These are phyloP conservation scores for Xylota segnis DNA, from an alignment of 2,888 invertebrate species.

Conservation along the genomic window DNA sequence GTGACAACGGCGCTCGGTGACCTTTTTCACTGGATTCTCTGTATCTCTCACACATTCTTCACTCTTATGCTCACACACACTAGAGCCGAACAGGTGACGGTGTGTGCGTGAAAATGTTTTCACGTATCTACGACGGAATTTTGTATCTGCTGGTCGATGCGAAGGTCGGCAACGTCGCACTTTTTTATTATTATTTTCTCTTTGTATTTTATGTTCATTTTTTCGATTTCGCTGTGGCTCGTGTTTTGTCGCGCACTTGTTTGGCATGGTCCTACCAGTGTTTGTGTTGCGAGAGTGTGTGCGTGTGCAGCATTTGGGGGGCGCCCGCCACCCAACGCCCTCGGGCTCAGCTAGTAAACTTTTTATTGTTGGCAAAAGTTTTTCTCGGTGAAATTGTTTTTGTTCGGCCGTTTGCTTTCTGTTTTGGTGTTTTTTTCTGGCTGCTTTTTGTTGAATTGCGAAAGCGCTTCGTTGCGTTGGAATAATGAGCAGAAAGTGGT, in stretches of 20 bases:
- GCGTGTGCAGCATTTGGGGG: conserved; percentile 35
- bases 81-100: background rate
- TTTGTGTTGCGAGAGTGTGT: conserved; percentile 3
- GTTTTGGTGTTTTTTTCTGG: conserved; percentile 33
- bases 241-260: conserved; percentile 43
- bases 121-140: conserved; percentile 56
- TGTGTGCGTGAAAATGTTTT: conserved; percentile 53
- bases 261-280: conserved; percentile 11
- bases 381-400: conserved; percentile 74
- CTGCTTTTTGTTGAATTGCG: conserved; percentile 66
- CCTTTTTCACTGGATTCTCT: conserved; percentile 59
- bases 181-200: conserved; percentile 66
- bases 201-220: conserved; percentile 53
- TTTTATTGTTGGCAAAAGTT: conserved; percentile 75
- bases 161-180: conserved; percentile 68
- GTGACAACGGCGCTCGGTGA: conserved; percentile 66
- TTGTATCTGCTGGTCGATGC: conserved; percentile 35
- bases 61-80: conserved; percentile 6
- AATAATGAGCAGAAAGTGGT: conserved; percentile 71
- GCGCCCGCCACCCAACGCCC: conserved; percentile 67
- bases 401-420: conserved; percentile 60
- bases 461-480: conserved; percentile 68
- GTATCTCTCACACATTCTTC: conserved; percentile 25
- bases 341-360: conserved; percentile 53
- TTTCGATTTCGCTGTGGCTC: conserved; percentile 44